Conservation (phyloP, 1,140 invertebrate species). For the Phymastichus coffea region DNA sequence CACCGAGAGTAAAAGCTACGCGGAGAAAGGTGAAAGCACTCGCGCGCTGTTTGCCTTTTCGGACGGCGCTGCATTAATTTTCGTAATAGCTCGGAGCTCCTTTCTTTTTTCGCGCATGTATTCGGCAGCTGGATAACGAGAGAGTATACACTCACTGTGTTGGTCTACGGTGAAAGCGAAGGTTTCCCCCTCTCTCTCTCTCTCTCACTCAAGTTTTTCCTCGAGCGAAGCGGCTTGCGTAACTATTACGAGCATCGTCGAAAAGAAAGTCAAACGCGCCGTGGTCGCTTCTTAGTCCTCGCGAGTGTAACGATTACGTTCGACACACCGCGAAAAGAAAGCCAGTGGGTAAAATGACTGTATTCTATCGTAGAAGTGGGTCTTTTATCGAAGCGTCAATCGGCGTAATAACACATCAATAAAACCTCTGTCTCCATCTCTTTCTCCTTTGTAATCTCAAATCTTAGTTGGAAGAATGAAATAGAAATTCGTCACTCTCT, state of each 20-base stretch:
- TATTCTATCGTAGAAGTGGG: background rate
- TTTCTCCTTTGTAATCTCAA: too few species aligned
- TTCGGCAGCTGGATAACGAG: too few species aligned
- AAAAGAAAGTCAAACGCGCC: constrained; percentile 8
- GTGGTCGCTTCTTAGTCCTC: too few species aligned
- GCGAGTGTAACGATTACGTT: too few species aligned
- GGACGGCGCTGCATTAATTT: constrained; percentile 7
- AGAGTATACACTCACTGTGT: too few species aligned
- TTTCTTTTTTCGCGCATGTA: background rate
- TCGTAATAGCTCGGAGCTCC: background rate
- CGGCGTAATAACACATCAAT: too few species aligned
- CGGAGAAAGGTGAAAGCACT: constrained; percentile 59
- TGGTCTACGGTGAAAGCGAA: constrained; percentile 18
- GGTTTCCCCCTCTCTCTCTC: background rate
- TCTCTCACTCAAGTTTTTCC: background rate
- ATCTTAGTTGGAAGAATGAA: too few species aligned
- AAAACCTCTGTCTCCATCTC: too few species aligned
- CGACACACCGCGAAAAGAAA: too few species aligned
- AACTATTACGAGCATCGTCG: constrained; percentile 10
- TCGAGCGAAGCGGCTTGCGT: background rate
- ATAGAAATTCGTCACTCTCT: too few species aligned
- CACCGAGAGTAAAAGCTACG: constrained; percentile 56
- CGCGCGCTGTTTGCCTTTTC: constrained; percentile 33
- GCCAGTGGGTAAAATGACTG: background rate
- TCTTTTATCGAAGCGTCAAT: too few species aligned